Conservation (phyloP, 2,113 vertebrate genomes). For the Pangasianodon hypophthalmus region DNA sequence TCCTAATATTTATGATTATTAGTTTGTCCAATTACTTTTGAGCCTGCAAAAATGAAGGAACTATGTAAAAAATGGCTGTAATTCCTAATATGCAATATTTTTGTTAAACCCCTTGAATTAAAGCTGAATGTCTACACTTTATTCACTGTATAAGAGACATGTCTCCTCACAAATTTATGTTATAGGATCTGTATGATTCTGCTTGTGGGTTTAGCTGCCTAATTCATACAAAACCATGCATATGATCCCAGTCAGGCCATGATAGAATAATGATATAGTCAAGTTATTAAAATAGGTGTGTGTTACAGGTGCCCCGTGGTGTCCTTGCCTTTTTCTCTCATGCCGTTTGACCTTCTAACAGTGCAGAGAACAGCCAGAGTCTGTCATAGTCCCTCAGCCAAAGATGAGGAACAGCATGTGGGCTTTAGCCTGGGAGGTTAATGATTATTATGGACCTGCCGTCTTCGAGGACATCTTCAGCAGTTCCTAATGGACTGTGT, state of each 20-base stretch:
- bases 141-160: neutral
- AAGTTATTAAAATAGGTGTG: constrained; percentile 15
- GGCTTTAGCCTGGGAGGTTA: constrained; percentile 46
- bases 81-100: neutral
- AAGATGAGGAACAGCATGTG: constrained; percentile 14
- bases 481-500: constrained; percentile 16
- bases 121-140: too few relatives aligned
- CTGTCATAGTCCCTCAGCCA: constrained; percentile 29
- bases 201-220: neutral
- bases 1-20: too few relatives aligned
- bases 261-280: constrained; percentile 37
- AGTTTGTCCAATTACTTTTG: too few relatives aligned
- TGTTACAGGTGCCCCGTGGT: constrained; percentile 39
- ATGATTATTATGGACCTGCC: constrained; percentile 43
- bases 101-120: too few relatives aligned
- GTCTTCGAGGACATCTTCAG: constrained; percentile 44
- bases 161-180: neutral
- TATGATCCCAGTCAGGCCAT: neutral
- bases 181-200: neutral
- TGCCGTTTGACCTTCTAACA: constrained; percentile 39
- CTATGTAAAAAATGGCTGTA: too few relatives aligned
- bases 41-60: too few relatives aligned
- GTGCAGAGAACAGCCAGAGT: constrained; percentile 24
- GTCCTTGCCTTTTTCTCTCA: constrained; percentile 45
- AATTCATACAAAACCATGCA: neutral